Evolutionary conservation across 2,888 invertebrate species (phyloP).

Genomic region (Plagodis pulveraria): DNA sequence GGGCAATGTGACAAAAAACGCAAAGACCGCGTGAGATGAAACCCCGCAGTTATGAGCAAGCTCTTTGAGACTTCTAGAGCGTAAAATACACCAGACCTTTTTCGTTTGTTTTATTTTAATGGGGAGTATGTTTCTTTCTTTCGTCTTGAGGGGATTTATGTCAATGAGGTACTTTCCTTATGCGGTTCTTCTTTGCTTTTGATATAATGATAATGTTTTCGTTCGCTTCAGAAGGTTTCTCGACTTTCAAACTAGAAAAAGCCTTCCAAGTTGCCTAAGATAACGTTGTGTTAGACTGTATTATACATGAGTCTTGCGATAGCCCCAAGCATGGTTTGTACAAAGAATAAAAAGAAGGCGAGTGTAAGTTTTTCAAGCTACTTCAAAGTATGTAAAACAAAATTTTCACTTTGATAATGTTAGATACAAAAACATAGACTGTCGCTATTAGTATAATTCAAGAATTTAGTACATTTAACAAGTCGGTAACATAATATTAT

Average conservation of each 20-base stretch:
- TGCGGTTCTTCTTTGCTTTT: constrained; percentile 13
- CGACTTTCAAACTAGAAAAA: constrained; percentile 1
- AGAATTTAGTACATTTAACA: no score
- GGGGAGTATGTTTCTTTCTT: constrained; percentile 23
- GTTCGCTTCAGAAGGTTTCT: constrained; percentile 6
- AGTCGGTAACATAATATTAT: no score
- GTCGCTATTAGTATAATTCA: no score
- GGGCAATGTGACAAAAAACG: background rate
- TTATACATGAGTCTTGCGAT: no score
- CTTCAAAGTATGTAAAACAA: no score
- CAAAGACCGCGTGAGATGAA: constrained; percentile 19
- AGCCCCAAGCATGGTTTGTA: no score
- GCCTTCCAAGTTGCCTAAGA: background rate
- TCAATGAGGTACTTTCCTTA: constrained; percentile 16
- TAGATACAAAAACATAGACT: no score
- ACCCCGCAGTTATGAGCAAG: constrained; percentile 15
- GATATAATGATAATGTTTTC: constrained; percentile 20
- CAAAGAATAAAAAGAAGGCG: no score
- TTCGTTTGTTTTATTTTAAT: constrained; percentile 31
- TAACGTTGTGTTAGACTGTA: no score
- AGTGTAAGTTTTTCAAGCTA: no score
- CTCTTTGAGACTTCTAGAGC: constrained; percentile 32
- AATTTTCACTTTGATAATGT: no score
- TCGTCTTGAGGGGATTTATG: constrained; percentile 18
- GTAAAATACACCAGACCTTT: constrained; percentile 27